Percentiles rank a stretch among this genome's conserved stretches.
These are phyloP conservation scores for Polyodon spathula DNA, from an alignment of 2,113 vertebrate species.

Conservation along the genomic window DNA sequence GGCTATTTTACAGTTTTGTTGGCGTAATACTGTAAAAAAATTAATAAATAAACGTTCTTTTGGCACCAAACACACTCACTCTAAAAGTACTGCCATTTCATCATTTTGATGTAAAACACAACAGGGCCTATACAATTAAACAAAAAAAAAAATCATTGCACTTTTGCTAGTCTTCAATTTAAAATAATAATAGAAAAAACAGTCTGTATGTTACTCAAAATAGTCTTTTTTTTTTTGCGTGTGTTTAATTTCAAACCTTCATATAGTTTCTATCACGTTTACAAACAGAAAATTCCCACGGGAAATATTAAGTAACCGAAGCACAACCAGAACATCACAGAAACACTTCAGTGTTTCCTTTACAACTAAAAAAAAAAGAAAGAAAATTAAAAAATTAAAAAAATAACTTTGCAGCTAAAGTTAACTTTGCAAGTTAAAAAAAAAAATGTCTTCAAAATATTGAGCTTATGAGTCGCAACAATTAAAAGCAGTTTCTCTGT, in stretches of 20 bases:
- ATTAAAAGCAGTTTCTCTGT: constrained; percentile 7
- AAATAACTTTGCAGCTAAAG: background rate
- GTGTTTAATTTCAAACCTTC: too few species aligned
- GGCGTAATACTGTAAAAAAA: constrained; percentile 11
- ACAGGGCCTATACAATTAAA: background rate
- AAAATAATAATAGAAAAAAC: too few species aligned
- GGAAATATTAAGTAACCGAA: too few species aligned
- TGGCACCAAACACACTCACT: background rate
- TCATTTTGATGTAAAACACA: constrained; percentile 22
- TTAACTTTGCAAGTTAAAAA: too few species aligned
- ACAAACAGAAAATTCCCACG: too few species aligned
- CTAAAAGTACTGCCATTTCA: constrained; percentile 29
- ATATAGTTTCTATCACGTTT: too few species aligned
- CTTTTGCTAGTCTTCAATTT: background rate
- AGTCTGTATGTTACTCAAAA: too few species aligned
- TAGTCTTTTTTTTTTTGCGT: too few species aligned
- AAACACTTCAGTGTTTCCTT: too few species aligned
- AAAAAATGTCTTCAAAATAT: background rate
- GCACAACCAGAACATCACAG: too few species aligned
- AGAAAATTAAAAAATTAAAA: background rate
- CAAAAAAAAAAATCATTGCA: too few species aligned
- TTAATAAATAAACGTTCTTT: constrained; percentile 22
- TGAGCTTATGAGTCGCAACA: constrained; percentile 7
- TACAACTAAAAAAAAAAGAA: too few species aligned
- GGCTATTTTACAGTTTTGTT: constrained; percentile 21